Percentiles rank a stretch among this genome's conserved stretches.
These are phyloP conservation scores for Atta cephalotes DNA, from an alignment of 1,140 invertebrate genomes.

Conservation along the genomic window DNA sequence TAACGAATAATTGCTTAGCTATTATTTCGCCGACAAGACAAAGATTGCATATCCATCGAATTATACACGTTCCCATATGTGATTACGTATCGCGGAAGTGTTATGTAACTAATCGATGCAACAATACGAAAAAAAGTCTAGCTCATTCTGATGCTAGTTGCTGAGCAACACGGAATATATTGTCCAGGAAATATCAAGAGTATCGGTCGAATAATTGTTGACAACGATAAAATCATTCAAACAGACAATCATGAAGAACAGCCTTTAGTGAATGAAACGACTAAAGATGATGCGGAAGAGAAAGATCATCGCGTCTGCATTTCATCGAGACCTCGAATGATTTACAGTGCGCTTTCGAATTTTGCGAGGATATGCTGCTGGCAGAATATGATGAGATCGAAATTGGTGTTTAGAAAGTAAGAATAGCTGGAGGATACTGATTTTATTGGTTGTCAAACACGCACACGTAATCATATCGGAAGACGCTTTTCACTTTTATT, in stretches of 20 bases:
- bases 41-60: not conserved
- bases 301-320: constrained; percentile 38
- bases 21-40: not conserved
- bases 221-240: constrained; percentile 9
- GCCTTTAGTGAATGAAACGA: constrained; percentile 44
- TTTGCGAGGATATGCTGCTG: constrained; percentile 33
- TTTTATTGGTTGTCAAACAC: constrained; percentile 15
- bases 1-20: not conserved
- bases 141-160: constrained; percentile 20
- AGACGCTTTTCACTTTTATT: constrained; percentile 57
- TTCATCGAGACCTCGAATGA: constrained; percentile 41
- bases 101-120: constrained; percentile 22
- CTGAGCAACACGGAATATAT: constrained; percentile 1
- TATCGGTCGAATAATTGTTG: not conserved
- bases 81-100: constrained; percentile 32
- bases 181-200: constrained; percentile 11
- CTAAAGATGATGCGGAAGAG: constrained; percentile 16
- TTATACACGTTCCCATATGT: not conserved
- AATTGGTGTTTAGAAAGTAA: constrained; percentile 69
- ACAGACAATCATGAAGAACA: not conserved
- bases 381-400: constrained; percentile 36
- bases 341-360: constrained; percentile 64
- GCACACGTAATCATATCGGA: constrained; percentile 26
- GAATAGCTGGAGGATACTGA: not conserved
- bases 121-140: constrained; percentile 4